Evolutionary conservation across 2,797 vertebrate species (phyloP).

Genomic region (Takifugu rubripes): DNA sequence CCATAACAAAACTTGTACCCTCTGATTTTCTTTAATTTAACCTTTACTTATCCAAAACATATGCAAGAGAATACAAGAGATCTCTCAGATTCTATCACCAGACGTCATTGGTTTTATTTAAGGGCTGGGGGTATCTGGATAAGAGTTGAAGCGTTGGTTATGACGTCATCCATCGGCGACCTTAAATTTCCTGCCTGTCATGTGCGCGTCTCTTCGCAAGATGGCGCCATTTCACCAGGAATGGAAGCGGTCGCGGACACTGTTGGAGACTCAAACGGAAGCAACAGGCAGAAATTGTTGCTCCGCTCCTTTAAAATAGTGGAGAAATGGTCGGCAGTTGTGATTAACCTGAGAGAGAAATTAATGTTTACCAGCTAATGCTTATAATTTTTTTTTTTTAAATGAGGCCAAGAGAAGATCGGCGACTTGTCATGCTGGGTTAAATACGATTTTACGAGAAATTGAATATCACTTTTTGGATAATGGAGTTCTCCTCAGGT

Average conservation of each 20-base stretch:
- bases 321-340: background rate
- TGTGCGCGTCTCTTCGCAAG: constrained; percentile 27
- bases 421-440: background rate
- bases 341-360: background rate
- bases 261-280: background rate
- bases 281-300: constrained; percentile 36
- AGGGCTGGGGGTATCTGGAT: background rate
- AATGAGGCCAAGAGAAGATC: too few relatives aligned
- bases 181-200: background rate
- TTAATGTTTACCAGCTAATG: too few relatives aligned
- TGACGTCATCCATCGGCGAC: background rate
- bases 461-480: background rate
- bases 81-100: too few relatives aligned
- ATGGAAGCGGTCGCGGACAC: fast-evolving
- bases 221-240: constrained; percentile 34
- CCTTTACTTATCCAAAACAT: too few relatives aligned
- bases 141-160: background rate
- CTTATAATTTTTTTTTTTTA: too few relatives aligned
- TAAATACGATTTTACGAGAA: background rate
- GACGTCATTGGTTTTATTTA: background rate
- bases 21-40: too few relatives aligned
- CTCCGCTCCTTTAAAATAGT: background rate
- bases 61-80: too few relatives aligned
- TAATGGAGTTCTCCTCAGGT: constrained; percentile 1
- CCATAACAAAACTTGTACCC: too few relatives aligned